Percentiles rank a stretch among this genome's conserved stretches.
Evolutionary conservation across 2,888 invertebrate genomes (phyloP).

Genomic region (Cyclophora albipunctata): DNA sequence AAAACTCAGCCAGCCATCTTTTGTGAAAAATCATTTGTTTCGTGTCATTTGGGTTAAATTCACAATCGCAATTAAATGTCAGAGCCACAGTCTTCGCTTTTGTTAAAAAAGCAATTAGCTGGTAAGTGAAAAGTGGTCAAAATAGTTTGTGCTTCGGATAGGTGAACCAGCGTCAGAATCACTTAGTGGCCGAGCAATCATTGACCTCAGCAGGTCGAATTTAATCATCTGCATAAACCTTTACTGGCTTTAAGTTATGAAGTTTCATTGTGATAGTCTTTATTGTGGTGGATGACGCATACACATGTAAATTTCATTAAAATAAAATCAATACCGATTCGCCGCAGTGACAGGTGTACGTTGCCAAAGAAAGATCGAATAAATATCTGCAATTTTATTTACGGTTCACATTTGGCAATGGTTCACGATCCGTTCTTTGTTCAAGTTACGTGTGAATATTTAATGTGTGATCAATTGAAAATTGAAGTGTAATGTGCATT

Average conservation of each 20-base stretch:
- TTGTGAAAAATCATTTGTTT: constrained; percentile 83
- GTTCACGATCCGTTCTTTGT: constrained; percentile 26
- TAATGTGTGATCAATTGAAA: background rate
- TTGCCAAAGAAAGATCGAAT: constrained; percentile 46
- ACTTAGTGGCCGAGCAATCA: constrained; percentile 54
- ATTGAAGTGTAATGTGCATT: constrained; percentile 26
- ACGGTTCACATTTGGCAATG: constrained; percentile 39
- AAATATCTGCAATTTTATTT: constrained; percentile 37
- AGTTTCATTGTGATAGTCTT: constrained; percentile 1
- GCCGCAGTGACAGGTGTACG: constrained; percentile 51
- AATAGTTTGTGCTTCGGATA: constrained; percentile 38
- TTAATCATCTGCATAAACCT: constrained; percentile 46
- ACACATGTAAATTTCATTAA: constrained; percentile 16
- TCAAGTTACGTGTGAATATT: constrained; percentile 2
- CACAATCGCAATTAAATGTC: constrained; percentile 91
- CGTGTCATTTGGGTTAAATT: constrained; percentile 84
- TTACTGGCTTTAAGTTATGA: constrained; percentile 13
- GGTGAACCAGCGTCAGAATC: constrained; percentile 43
- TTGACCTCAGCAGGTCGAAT: constrained; percentile 71
- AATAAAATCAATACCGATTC: constrained; percentile 63
- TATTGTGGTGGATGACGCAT: constrained; percentile 1
- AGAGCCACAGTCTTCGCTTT: constrained; percentile 95
- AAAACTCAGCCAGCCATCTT: constrained; percentile 82
- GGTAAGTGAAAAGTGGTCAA: constrained; percentile 76
- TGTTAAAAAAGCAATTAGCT: constrained; percentile 96